Evolutionary conservation across 2,888 invertebrate genomes (phyloP).

Genomic region (Sesamia inferens): DNA sequence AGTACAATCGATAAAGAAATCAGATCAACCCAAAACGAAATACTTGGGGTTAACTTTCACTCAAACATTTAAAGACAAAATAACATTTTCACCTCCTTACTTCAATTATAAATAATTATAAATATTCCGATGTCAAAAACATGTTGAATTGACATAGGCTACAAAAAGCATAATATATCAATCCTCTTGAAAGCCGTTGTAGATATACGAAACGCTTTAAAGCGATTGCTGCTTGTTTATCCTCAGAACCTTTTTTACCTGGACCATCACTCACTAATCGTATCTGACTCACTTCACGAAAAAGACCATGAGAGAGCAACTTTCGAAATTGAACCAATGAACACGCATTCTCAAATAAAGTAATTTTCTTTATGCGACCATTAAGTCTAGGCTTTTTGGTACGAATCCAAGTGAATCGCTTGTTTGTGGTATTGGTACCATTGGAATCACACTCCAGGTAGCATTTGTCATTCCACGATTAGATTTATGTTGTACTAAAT

Average conservation of each 20-base stretch:
- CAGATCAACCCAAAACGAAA: background rate
- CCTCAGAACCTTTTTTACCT: background rate
- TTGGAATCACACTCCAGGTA: slow-evolving; percentile 46
- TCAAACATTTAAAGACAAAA: slow-evolving; percentile 9
- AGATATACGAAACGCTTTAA: background rate
- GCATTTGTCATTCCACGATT: slow-evolving; percentile 51
- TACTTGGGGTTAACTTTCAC: background rate
- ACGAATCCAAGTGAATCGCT: slow-evolving; percentile 40
- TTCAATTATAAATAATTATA: background rate
- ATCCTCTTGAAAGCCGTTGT: background rate
- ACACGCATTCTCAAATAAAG: slow-evolving; percentile 34
- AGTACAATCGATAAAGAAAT: background rate
- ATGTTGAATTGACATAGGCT: background rate
- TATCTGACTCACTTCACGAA: background rate
- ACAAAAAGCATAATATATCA: background rate
- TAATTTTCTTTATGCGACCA: slow-evolving; percentile 29
- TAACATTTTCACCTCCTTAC: slow-evolving; percentile 22
- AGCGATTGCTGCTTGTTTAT: background rate
- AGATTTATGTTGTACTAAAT: slow-evolving; percentile 51
- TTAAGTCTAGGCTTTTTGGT: slow-evolving; percentile 42
- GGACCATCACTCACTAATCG: background rate
- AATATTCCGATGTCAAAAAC: background rate
- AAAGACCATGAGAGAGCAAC: slow-evolving; percentile 16
- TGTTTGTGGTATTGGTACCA: slow-evolving; percentile 35
- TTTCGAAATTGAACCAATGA: slow-evolving; percentile 31